Base-by-base conservation (phyloP, 2,797 vertebrate species). In the Phylloscopus collybita region DNA sequence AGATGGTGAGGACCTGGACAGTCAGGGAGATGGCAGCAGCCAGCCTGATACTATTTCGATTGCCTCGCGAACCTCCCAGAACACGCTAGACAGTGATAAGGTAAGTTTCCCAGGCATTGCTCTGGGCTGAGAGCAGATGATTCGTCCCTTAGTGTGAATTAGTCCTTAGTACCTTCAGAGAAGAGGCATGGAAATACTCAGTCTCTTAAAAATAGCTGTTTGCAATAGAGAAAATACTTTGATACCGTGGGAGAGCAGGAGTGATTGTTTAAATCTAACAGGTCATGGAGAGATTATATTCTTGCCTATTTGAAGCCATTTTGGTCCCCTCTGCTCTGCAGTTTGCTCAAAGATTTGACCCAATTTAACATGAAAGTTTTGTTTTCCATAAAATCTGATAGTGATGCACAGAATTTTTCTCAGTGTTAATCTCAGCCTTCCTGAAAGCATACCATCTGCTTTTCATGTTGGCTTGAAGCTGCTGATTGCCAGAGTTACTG, bases 21-120 rank as follows among this genome's bases (percentile, higher is more conserved):
- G 99, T 97, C 99, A 99, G 97, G 99, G 99, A 89, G 99, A 99
- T 9, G 99, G 99, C 91, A 99, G 99, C 98, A 99, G 99, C 96
- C 99, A 99, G 92, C 99, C 99, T 3, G 99, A 99, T 94, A 99
- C 99, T 11, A 99, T 99, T 96, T 99, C 99, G 27, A 99, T 99
- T 51, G 99, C 99, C 66, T 99, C 99, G 10, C 98, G 99, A 73
- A 99, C 99, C 9, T 99, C 99, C 45, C 99, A 99, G 97, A 99
- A 99, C 97, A 99, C 99, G 0, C 98, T 99, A 95, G 99, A 99
- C 98, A 99, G 99, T 2, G 99, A 99, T 92, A 99, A 99, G 99
- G 99, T 99, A 92, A 97, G 98, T 40, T 17, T 23, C 7, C 9
- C 1, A 12, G 40, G 10, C 40, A 23, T 12, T 72, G 27, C 44